phyloP scores from a whole-genome alignment of 2,888 invertebrate genomes.

The Euproctis similis region DNA sequence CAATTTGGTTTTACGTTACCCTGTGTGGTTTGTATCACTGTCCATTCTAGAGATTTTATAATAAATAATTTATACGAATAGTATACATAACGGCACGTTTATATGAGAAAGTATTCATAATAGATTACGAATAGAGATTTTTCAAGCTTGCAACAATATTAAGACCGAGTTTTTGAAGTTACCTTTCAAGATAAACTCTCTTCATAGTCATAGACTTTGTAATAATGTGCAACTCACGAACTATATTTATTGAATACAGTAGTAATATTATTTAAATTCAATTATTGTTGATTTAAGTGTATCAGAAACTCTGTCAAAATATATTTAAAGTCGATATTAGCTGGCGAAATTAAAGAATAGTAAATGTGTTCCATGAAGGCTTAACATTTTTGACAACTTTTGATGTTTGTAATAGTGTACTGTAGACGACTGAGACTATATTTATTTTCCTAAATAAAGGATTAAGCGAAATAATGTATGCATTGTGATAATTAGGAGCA shows the following conservation, averaged over 20 bases:
- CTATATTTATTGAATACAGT: too few species aligned
- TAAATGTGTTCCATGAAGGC: constrained; percentile 20
- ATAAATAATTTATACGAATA: constrained; percentile 9
- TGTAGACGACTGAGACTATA: constrained; percentile 4
- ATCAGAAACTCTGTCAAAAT: constrained; percentile 19
- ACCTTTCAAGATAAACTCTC: too few species aligned
- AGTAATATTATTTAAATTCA: too few species aligned
- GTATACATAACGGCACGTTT: constrained; percentile 14
- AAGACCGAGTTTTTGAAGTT: constrained; percentile 19
- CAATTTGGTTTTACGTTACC: constrained; percentile 17
- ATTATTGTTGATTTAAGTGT: too few species aligned
- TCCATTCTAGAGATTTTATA: constrained; percentile 14
- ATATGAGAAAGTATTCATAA: constrained; percentile 9
- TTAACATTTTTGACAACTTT: constrained; percentile 28
- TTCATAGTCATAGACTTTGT: too few species aligned
- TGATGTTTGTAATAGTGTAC: constrained; percentile 17
- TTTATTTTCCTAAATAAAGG: too few species aligned
- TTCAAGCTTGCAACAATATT: constrained; percentile 13
- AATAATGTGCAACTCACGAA: too few species aligned
- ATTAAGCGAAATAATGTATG: too few species aligned
- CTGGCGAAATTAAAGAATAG: constrained; percentile 13
- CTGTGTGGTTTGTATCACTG: constrained; percentile 12
- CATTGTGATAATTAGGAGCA: too few species aligned
- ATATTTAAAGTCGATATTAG: constrained; percentile 13
- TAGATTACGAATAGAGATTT: constrained; percentile 10